phyloP scores from a whole-genome alignment of 2,113 vertebrate genomes.

The Pterocles burchelli region DNA sequence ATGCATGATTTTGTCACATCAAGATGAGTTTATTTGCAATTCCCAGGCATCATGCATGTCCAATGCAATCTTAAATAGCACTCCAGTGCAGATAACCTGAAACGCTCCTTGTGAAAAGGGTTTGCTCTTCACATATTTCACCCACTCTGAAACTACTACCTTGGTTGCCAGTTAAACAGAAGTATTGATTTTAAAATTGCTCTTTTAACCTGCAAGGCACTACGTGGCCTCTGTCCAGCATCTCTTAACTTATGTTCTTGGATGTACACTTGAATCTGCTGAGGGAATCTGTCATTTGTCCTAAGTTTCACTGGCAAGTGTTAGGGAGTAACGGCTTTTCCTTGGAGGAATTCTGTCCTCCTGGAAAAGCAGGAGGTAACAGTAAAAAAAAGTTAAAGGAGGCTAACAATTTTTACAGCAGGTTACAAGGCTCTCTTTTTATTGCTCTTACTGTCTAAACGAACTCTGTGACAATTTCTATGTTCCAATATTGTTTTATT shows the following conservation, averaged over 20 bases:
- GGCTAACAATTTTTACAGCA: background rate
- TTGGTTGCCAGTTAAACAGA: conserved; percentile 55
- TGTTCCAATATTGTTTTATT: conserved; percentile 4
- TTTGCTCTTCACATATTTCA: conserved; percentile 45
- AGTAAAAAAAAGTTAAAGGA: background rate
- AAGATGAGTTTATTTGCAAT: conserved; percentile 67
- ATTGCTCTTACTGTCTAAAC: conserved; percentile 21
- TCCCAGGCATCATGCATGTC: conserved; percentile 1
- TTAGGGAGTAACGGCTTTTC: conserved; percentile 1
- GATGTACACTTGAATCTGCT: conserved; percentile 14
- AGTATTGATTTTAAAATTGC: conserved; percentile 75
- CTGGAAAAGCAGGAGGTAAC: background rate
- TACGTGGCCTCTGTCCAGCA: conserved; percentile 41
- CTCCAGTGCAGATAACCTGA: background rate
- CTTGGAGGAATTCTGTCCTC: background rate
- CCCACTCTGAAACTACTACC: conserved; percentile 19
- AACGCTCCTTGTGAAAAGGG: background rate
- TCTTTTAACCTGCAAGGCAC: conserved; percentile 70
- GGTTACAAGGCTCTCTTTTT: background rate
- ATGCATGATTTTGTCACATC: conserved; percentile 59
- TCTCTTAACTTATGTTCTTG: conserved; percentile 53
- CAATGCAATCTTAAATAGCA: background rate
- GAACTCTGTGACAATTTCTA: conserved; percentile 1
- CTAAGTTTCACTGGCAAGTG: background rate
- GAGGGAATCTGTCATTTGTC: conserved; percentile 48